phyloP scores from a whole-genome alignment of 2,113 vertebrate genomes.

The Neotragus pygmaeus region DNA sequence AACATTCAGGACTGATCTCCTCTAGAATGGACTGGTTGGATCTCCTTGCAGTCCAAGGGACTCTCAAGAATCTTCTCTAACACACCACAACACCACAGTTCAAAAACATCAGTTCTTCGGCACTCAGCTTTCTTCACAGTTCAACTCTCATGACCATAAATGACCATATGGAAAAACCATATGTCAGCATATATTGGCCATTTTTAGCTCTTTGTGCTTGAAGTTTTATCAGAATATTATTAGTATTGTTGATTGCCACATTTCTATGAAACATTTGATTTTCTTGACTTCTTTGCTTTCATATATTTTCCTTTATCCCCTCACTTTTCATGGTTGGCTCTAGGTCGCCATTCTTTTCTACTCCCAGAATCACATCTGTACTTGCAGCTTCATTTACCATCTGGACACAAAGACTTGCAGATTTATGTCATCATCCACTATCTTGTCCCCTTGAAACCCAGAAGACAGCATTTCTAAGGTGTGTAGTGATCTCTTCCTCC shows the following conservation, averaged over 20 bases:
- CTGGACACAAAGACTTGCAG: background rate
- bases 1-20: too few relatives aligned
- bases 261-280: background rate
- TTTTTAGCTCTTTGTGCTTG: background rate
- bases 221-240: background rate
- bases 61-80: too few relatives aligned
- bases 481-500: background rate
- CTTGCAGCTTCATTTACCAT: background rate
- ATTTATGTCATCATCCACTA: background rate
- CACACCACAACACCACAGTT: too few relatives aligned
- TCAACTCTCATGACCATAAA: too few relatives aligned
- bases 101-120: too few relatives aligned
- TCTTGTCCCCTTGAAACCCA: background rate
- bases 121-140: too few relatives aligned
- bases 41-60: too few relatives aligned
- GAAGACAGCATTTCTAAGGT: background rate
- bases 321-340: background rate
- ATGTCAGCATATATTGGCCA: background rate
- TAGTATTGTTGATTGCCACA: background rate
- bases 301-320: background rate
- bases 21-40: too few relatives aligned
- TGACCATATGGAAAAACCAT: too few relatives aligned
- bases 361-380: background rate
- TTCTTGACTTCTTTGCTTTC: background rate
- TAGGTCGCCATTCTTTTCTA: background rate